Base-by-base conservation (phyloP, 2,797 vertebrate species). In the Mionectes olivaceus region DNA sequence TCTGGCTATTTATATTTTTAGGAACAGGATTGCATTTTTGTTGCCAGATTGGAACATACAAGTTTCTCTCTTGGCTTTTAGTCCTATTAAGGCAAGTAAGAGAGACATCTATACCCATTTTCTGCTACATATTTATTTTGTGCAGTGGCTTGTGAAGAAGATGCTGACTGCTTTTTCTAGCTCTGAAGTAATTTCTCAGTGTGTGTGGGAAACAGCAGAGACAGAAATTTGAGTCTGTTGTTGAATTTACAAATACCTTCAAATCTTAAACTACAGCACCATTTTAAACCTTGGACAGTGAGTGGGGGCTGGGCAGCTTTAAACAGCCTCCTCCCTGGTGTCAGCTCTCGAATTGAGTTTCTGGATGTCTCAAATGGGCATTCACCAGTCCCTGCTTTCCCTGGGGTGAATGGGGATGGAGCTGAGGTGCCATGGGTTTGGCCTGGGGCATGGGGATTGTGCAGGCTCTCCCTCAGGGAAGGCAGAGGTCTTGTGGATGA, bases 91-190 rank as follows among this genome's bases (percentile, higher is more conserved):
- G 49, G 53, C 52, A 70, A 93, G 67, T 44, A 67, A 93, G 74
- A 83, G 63, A 94, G 64, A 89, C 74, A 85, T 92, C 83, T 90
- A 83, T 73, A 68, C n/a, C 41, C 53, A 52, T 88, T 88, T 96
- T 73, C 82, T 86, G 65, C 71, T 91, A 60, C 68, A 84, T 88
- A 91, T 91, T 94, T 96, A 91, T 94, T 97, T 74, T 90, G 93
- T 91, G 73, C 59, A 83, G 59, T n/a, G 67, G 65, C 41, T 88
- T 91, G 79, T 92, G 83, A 92, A 83, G 65, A 87, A 93, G 89
- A 30, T 68, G 83, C 59, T 94, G 69, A 59, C 87, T 91, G 41
- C 39, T 89, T 91, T 89, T 85, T 64, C 76, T 65, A 52, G 11
- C 41, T 85, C 79, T 86, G 92, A 91, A 81, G 39, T 35, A 3